Conservation (phyloP, 1,140 invertebrate species). For the Drosophila takahashii region DNA sequence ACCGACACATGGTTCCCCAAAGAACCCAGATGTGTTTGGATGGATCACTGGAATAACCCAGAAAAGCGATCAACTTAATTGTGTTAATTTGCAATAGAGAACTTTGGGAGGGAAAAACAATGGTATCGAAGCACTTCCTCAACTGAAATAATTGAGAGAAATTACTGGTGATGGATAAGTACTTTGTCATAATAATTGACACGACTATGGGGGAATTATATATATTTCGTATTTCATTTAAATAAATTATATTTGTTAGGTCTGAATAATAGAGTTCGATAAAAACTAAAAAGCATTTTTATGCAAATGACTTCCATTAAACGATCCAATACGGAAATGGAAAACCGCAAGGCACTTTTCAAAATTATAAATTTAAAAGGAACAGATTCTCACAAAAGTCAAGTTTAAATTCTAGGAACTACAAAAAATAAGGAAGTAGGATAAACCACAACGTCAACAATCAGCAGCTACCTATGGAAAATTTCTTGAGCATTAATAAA, state of each 20-base stretch:
- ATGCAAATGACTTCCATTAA: neutral
- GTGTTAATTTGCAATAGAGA: conserved; percentile 46
- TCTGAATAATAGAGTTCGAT: neutral
- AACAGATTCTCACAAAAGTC: neutral
- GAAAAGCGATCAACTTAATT: conserved; percentile 48
- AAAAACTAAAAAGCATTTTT: neutral
- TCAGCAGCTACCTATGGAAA: neutral
- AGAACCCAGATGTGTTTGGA: conserved; percentile 10
- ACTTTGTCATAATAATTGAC: conserved; percentile 30
- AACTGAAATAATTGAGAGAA: conserved; percentile 27
- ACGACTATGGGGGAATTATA: neutral
- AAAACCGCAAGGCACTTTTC: neutral
- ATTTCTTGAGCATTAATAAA: neutral
- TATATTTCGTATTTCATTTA: neutral
- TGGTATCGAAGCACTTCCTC: conserved; percentile 16
- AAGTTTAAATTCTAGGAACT: neutral
- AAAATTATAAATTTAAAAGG: neutral
- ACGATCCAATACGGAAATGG: neutral
- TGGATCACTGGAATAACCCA: conserved; percentile 38
- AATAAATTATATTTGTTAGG: neutral
- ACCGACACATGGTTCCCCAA: conserved; percentile 21
- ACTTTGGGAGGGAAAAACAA: conserved; percentile 26
- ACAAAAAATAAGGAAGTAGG: neutral
- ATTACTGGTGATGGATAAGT: conserved; percentile 29
- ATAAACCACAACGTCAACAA: neutral